Conservation (phyloP, 2,888 invertebrate species). For the Rhagonycha fulva region DNA sequence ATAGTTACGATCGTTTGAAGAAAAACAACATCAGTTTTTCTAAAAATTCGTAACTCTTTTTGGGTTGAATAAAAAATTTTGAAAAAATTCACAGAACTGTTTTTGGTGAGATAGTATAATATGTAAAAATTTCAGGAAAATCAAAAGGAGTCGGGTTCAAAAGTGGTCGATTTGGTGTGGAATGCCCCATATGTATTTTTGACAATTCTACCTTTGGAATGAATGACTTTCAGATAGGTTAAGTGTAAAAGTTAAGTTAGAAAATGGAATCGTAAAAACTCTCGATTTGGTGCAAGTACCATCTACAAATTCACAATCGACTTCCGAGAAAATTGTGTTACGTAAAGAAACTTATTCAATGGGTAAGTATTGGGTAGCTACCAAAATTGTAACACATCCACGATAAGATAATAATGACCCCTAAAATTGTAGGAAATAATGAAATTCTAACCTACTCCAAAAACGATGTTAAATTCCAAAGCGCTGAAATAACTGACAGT, state of each 20-base stretch:
- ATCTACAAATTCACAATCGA: background rate
- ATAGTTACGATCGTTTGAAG: too few species aligned
- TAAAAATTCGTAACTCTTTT: too few species aligned
- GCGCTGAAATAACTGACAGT: background rate
- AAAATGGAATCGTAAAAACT: background rate
- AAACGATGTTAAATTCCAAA: background rate
- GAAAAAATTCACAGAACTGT: too few species aligned
- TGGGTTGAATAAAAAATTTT: too few species aligned
- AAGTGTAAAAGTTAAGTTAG: background rate
- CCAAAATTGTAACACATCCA: background rate
- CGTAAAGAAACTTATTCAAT: background rate
- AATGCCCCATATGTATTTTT: too few species aligned
- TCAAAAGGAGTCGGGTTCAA: too few species aligned
- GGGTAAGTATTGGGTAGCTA: background rate
- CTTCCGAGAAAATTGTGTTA: background rate
- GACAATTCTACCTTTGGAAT: too few species aligned
- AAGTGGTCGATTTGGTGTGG: too few species aligned
- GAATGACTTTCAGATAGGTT: background rate
- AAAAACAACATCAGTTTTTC: too few species aligned
- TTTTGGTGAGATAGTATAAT: too few species aligned
- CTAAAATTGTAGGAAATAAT: background rate
- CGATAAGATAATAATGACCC: too few species aligned
- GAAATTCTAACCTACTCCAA: background rate
- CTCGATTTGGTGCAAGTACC: background rate
- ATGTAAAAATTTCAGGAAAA: too few species aligned